Conservation (phyloP, 2,888 invertebrate species). For the Ennomos quercinarius region DNA sequence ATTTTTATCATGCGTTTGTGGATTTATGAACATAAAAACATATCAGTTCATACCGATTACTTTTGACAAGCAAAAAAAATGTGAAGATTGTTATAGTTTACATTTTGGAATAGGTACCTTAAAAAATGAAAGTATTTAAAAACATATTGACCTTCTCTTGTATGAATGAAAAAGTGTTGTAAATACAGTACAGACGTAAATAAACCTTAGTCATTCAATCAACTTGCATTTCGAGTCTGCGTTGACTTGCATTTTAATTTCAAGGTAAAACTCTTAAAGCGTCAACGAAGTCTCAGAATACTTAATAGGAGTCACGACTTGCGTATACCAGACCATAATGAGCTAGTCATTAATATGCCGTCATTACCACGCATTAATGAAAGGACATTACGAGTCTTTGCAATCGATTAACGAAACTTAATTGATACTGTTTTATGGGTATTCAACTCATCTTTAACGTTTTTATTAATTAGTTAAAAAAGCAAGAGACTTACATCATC, state of each 20-base stretch:
- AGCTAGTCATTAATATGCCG: conserved; percentile 13
- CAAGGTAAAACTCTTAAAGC: conserved; percentile 30
- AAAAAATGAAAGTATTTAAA: not conserved
- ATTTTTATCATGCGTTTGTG: no score
- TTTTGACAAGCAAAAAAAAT: no score
- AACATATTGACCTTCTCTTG: not conserved
- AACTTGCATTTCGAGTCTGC: conserved; percentile 18
- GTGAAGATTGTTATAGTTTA: no score
- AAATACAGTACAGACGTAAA: conserved; percentile 16
- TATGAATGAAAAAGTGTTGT: not conserved
- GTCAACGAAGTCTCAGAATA: conserved; percentile 9
- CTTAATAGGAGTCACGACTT: conserved; percentile 14
- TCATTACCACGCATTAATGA: conserved; percentile 9
- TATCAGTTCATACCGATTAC: no score
- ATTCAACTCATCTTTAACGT: not conserved
- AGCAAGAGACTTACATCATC: conserved; percentile 73
- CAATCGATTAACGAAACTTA: conserved; percentile 1
- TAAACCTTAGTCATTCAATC: conserved; percentile 17
- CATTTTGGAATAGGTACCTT: not conserved
- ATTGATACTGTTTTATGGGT: not conserved
- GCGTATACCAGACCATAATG: conserved; percentile 14
- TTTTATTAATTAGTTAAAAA: conserved; percentile 8
- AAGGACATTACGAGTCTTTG: conserved; percentile 22
- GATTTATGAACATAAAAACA: no score
- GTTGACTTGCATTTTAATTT: conserved; percentile 33